Evolutionary conservation across 2,888 invertebrate species (phyloP), one percentile per base, ranked within the genome.

Genomic region (Dolichopus griseipennis): DNA sequence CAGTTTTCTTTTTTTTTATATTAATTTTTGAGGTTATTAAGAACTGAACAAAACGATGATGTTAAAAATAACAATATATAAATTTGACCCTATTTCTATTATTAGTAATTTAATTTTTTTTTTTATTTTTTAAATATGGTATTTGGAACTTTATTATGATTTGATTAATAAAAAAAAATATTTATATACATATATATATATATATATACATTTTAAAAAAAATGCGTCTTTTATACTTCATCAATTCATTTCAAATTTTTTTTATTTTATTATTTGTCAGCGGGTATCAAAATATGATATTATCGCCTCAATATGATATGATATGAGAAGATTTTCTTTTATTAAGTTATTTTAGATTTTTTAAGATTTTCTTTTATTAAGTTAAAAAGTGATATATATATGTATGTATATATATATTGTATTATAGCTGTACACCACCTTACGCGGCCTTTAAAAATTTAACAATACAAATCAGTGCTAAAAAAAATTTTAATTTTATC

Each of bases 201-300:
- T 10, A 37, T 9, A 37, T 10, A 37, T 7, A 37, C 4, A 2
- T 7, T 7, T 10, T 7, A 37, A 37, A 37, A 37, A 37, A 37
- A 37, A 37, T 10, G 12, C 37, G 27, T 41, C 8, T 41, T 41
- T 41, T 41, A 6, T 41, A n/a, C n/a, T 12, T 41, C 9, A 12
- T 41, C 41, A 41, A 6, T 41, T 41, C 15, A 41, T 41, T 41
- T 41, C 8, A 41, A 41, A 12, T 41, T 41, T 15, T 41, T 41
- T 41, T n/a, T n/a, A n/a, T n/a, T 15, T 41, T 52, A 18, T 52
- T 6, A 52, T 52, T n/a, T 52, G 52, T 52, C 52, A 52, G 52
- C 52, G 18, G 52, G 52, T 52, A 52, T 52, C 52, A 52, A 52
- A 37, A 52, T 52, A n/a, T 52, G n/a, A 52, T 52, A 52, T 52